Evolutionary conservation across 1,140 invertebrate genomes (phyloP).

Genomic region (Scaptodrosophila lebanonensis): DNA sequence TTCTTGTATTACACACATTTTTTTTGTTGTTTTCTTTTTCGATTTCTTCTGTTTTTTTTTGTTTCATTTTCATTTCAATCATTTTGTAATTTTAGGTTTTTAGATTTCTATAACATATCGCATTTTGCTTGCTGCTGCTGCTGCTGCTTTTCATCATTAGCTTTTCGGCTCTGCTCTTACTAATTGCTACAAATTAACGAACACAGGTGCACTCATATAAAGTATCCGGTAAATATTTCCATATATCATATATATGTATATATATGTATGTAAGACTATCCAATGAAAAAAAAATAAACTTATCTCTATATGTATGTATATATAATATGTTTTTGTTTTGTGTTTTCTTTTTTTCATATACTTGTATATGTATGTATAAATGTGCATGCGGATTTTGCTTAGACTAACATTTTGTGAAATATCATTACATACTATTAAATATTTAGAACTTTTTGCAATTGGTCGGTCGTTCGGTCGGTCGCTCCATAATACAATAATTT

Average conservation of each 20-base stretch:
- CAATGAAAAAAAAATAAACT: slow-evolving; percentile 31
- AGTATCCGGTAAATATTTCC: slow-evolving; percentile 67
- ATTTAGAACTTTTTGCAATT: slow-evolving; percentile 48
- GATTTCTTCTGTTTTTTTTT: too few species aligned
- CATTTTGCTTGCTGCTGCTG: too few species aligned
- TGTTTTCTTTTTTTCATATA: slow-evolving; percentile 18
- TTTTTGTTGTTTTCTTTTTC: slow-evolving; percentile 1
- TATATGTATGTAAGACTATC: slow-evolving; percentile 27
- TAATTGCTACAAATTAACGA: slow-evolving; percentile 58
- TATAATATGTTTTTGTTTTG: slow-evolving; percentile 13
- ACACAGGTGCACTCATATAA: slow-evolving; percentile 67
- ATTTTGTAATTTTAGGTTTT: too few species aligned
- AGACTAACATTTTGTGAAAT: slow-evolving; percentile 16
- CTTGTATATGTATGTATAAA: slow-evolving; percentile 14
- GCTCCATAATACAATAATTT: slow-evolving; percentile 33
- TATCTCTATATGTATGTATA: slow-evolving; percentile 14
- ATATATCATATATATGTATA: slow-evolving; percentile 14
- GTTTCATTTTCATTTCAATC: too few species aligned
- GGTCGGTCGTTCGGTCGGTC: slow-evolving; percentile 75
- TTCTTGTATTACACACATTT: slow-evolving; percentile 33
- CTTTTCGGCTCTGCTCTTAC: slow-evolving; percentile 37
- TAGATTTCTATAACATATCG: too few species aligned
- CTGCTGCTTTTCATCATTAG: too few species aligned
- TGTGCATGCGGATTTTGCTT: background rate
- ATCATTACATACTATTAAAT: slow-evolving; percentile 17